Conservation (phyloP, 2,797 vertebrate species). For the Pipistrellus kuhlii region DNA sequence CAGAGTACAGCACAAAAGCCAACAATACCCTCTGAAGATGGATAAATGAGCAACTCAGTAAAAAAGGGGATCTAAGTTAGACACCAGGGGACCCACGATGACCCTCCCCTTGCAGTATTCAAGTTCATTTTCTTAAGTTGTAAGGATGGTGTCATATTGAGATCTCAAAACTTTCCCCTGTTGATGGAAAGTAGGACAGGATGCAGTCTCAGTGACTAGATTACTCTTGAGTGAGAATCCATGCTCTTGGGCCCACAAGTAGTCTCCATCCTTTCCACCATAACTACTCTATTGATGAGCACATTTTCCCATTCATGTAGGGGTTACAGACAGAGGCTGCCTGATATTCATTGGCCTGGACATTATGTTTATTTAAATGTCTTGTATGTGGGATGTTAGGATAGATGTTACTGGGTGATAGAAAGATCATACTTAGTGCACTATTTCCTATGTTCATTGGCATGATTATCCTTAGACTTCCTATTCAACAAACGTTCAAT, state of each 20-base stretch:
- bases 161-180: background rate
- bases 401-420: background rate
- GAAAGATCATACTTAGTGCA: background rate
- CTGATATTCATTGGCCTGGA: background rate
- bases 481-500: background rate
- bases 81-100: accelerated
- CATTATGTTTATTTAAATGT: background rate
- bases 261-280: background rate
- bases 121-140: background rate
- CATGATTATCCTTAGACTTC: background rate
- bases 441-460: background rate
- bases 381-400: background rate
- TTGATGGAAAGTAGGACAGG: background rate
- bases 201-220: background rate
- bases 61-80: background rate
- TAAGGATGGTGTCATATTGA: background rate
- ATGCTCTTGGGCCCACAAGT: background rate
- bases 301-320: background rate
- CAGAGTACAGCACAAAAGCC: background rate
- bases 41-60: background rate
- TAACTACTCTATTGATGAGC: background rate
- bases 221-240: background rate
- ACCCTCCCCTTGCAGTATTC: background rate
- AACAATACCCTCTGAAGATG: background rate
- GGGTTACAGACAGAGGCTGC: background rate